Percentiles rank a stretch among this genome's conserved stretches.
Conservation (phyloP, 2,888 invertebrate genomes). For the Catocala sponsa region DNA sequence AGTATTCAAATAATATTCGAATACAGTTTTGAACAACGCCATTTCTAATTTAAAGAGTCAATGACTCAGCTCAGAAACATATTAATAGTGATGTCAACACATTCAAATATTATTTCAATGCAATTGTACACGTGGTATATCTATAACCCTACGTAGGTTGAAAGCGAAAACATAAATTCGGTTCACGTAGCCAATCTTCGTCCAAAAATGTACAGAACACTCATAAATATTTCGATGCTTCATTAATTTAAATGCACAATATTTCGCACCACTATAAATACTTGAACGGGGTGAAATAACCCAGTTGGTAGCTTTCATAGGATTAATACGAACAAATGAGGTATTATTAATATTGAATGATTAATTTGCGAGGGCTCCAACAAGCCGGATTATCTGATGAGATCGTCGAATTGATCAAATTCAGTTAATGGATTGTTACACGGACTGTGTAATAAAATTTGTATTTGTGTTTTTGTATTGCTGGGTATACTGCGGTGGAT, state of each 20-base stretch:
- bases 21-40: no score
- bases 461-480: neutral
- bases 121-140: no score
- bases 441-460: slow-evolving; percentile 11
- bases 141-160: no score
- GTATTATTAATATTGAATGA: slow-evolving; percentile 65
- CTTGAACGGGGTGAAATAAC: slow-evolving; percentile 36
- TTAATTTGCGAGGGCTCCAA: slow-evolving; percentile 49
- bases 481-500: neutral
- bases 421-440: slow-evolving; percentile 32
- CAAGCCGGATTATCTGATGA: slow-evolving; percentile 45
- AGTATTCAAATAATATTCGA: no score
- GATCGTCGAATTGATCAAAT: slow-evolving; percentile 41
- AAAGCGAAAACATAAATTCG: slow-evolving; percentile 8
- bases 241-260: slow-evolving; percentile 66
- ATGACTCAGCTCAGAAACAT: no score
- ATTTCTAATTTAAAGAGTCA: no score
- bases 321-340: slow-evolving; percentile 64
- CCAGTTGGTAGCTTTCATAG: slow-evolving; percentile 40
- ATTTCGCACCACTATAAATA: slow-evolving; percentile 53
- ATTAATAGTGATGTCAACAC: no score
- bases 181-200: slow-evolving; percentile 22
- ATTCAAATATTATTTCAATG: no score
- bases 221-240: slow-evolving; percentile 63
- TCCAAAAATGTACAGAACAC: slow-evolving; percentile 33